Evolutionary conservation across 2,113 vertebrate genomes (phyloP).

Genomic region (Cacatua alba): DNA sequence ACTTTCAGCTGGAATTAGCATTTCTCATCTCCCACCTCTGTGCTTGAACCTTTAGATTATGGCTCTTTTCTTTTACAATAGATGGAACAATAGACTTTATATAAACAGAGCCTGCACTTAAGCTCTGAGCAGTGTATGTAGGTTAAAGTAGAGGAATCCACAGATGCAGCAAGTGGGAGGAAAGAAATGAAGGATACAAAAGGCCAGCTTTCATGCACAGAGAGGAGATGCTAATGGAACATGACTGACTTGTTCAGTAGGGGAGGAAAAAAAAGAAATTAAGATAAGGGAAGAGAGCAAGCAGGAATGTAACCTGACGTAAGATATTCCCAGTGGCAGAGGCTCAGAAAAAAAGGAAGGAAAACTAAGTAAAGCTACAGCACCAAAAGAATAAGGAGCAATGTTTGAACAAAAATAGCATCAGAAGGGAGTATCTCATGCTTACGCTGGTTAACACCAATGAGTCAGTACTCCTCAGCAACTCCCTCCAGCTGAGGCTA

Average conservation of each 20-base stretch:
- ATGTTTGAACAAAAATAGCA: neutral
- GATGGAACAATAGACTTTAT: neutral
- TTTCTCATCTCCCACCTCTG: neutral
- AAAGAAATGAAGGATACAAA: neutral
- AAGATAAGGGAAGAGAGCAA: neutral
- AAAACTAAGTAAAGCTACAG: neutral
- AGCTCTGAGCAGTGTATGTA: neutral
- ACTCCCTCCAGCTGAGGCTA: neutral
- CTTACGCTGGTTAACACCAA: neutral
- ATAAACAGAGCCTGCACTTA: neutral
- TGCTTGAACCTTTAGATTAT: accelerated
- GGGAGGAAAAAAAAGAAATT: neutral
- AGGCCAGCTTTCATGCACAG: neutral
- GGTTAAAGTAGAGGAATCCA: neutral
- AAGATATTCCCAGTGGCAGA: neutral
- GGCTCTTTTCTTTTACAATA: neutral
- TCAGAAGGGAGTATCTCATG: neutral
- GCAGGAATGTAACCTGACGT: constrained; percentile 14
- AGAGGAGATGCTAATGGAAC: constrained; percentile 38
- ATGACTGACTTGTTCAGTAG: neutral
- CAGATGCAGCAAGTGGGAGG: neutral
- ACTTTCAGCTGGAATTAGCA: neutral
- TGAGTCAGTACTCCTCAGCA: neutral
- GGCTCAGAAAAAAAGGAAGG: neutral
- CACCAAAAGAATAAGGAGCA: neutral